Evolutionary conservation across 2,113 vertebrate genomes (phyloP).

Genomic region (Prionailurus bengalensis): DNA sequence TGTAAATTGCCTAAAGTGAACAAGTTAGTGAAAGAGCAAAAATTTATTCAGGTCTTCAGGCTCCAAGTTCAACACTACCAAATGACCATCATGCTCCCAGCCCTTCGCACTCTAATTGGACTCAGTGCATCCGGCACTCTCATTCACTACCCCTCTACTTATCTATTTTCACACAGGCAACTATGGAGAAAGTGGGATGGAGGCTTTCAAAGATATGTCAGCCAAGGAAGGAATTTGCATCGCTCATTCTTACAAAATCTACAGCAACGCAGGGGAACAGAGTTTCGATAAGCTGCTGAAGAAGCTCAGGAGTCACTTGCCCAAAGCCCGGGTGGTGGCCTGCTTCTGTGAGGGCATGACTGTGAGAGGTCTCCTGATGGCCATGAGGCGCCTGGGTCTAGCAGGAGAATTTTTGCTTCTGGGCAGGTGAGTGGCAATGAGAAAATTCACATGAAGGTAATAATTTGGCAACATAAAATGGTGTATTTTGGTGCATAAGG

Average conservation of each 20-base stretch:
- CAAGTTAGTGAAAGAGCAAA: neutral
- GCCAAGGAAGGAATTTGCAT: constrained; percentile 99
- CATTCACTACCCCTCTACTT: neutral
- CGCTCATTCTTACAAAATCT: constrained; percentile 99
- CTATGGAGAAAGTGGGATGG: constrained; percentile 99
- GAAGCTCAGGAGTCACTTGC: constrained; percentile 94
- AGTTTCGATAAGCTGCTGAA: constrained; percentile 96
- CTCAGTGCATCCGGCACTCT: neutral
- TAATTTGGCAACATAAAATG: neutral
- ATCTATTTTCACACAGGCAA: constrained; percentile 91
- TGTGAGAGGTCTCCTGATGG: constrained; percentile 97
- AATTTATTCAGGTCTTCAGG: neutral
- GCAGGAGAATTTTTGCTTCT: constrained; percentile 96
- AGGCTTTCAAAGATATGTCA: constrained; percentile 98
- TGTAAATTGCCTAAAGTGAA: neutral
- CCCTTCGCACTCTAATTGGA: neutral
- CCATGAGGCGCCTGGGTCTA: constrained; percentile 96
- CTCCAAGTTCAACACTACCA: neutral
- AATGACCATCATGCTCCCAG: neutral
- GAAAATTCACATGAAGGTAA: neutral
- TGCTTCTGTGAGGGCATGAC: constrained; percentile 99
- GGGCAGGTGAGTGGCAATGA: constrained; percentile 93
- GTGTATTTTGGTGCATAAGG: neutral
- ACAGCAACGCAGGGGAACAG: constrained; percentile 98
- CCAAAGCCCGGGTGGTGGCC: constrained; percentile 97